These are phyloP conservation scores for Tetragnatha montana DNA, from an alignment of 2,888 invertebrate genomes.

Conservation along the genomic window DNA sequence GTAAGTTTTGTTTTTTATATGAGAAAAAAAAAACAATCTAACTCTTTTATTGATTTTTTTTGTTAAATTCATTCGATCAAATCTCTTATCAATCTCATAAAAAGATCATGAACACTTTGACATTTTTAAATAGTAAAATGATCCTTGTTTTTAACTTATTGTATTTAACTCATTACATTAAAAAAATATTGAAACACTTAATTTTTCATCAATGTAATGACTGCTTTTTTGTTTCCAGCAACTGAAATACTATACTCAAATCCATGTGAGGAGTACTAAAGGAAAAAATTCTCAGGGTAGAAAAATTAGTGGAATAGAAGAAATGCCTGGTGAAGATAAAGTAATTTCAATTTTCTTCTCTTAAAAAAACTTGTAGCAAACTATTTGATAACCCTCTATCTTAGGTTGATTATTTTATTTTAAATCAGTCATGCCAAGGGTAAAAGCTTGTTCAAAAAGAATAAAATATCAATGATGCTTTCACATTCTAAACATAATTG, in stretches of 20 bases:
- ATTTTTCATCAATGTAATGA: neutral
- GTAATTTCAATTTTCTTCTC: slow-evolving; percentile 72
- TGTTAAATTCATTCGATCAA: no score
- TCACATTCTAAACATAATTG: no score
- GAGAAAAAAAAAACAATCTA: neutral
- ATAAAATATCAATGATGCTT: no score
- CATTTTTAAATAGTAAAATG: slow-evolving; percentile 14
- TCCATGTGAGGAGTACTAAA: slow-evolving; percentile 95
- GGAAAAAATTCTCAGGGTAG: slow-evolving; percentile 95
- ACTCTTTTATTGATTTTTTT: slow-evolving; percentile 6
- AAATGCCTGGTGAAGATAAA: slow-evolving; percentile 96
- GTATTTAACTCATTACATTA: neutral
- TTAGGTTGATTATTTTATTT: no score
- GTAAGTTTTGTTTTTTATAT: slow-evolving; percentile 74
- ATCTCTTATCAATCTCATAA: no score
- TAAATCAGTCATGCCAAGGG: no score
- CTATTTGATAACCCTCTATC: neutral
- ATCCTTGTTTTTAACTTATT: no score
- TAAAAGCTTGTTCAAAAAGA: no score
- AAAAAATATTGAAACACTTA: slow-evolving; percentile 28
- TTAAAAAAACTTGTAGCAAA: neutral
- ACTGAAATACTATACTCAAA: slow-evolving; percentile 97
- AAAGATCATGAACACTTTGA: slow-evolving; percentile 32
- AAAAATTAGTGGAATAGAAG: slow-evolving; percentile 98
- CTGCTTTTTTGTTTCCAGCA: slow-evolving; percentile 79